Base-by-base conservation (phyloP, 2,797 vertebrate genomes). In the Hypotaenidia okinawae region DNA sequence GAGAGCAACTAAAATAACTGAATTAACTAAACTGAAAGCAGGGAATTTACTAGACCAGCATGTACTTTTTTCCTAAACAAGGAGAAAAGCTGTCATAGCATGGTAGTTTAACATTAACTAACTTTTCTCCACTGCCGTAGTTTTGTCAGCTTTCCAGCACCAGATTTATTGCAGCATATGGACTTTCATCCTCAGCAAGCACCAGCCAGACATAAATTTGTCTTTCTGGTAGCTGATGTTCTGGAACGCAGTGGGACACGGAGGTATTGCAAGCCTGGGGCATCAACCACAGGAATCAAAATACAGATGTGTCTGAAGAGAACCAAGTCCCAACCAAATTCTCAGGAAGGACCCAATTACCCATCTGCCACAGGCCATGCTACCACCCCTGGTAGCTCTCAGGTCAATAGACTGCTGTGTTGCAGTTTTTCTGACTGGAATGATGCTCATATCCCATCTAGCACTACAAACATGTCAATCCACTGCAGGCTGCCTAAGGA, bases 171-270 rank as follows among this genome's bases (percentile, higher is more conserved):
- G 82, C 79, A 88, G 73, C 67, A 81, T 17, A 73, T 16, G 89
- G 89, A 95, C 91, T 90, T 95, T 92, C 19, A 85, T 19, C 63
- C 57, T 77, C 52, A 37, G 55, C 88, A 14, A 89, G n/a, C 63
- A 87, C 43, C 2, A 2, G 75, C 7, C 49, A 86, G 63, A 89
- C 63, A 32, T 13, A 32, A 37, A 13, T 73, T 62, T 62, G 41
- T 62, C 62, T 6, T 63, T 80, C 75, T 62, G 58, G 58, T 21
- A 80, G 58, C 33, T 45, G 47, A 83, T 59, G 28, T 51, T 83
- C 33, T 64, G 58, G 49, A 58, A 79, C 79, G 59, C 58, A 74
- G 57, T 2, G 11, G 58, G 10, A 63, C 69, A 82, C 37, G 63
- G 19, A 81, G 28, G 63, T 62, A 73, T 55, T 19, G 10, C 14